Base-by-base conservation (phyloP, 2,113 vertebrate genomes). In the Labeo catla region DNA sequence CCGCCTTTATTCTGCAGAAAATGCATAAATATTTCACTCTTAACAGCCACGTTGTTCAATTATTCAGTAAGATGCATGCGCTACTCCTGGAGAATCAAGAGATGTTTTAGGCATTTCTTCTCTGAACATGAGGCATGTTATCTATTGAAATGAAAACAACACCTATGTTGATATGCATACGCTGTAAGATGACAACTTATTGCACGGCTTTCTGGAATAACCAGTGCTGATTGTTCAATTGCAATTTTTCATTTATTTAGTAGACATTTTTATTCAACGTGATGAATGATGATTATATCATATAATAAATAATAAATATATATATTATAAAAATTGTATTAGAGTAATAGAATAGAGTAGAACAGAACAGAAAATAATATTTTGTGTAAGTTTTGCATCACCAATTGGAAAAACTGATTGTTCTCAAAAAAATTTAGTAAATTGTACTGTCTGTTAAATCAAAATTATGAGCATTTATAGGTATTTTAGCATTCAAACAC, bases 1-100 rank as follows among this genome's bases (percentile, higher is more conserved):
- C 6, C 11, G 57, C 52, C 5, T 2, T 59, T 6, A 79, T 43
- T 79, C 4, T 4, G 28, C 76, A 45, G 39, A 19, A 49, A 81
- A 66, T 28, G 21, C 79, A 81, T 81, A 66, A 81, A 81, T 81
- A 81, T 66, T 81, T 81, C 11, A 81, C n/a, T 81, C 39, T 65
- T 49, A 81, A 66, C 79, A 47, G 43, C n/a, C 43, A 66, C n/a
- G 16, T 81, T 66, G 79, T 63, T 81, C 6, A 66, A 81, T 81
- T 66, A 81, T 81, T 66, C n/a, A 81, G 23, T 66, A 47, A 49
- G 79, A 66, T 66, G n/a, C n/a, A 66, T 3, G 4, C 45, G 1
- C 39, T 66, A 49, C 59, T 45, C 19, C 77, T n/a, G 36, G 11
- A 80, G 19, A 36, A 59, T 28, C 43, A 15, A 52, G 49, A 65